Percentiles rank a stretch among this genome's conserved stretches.
These are phyloP conservation scores for Conchocele bisecta DNA, from an alignment of 2,888 invertebrate genomes.

Conservation along the genomic window DNA sequence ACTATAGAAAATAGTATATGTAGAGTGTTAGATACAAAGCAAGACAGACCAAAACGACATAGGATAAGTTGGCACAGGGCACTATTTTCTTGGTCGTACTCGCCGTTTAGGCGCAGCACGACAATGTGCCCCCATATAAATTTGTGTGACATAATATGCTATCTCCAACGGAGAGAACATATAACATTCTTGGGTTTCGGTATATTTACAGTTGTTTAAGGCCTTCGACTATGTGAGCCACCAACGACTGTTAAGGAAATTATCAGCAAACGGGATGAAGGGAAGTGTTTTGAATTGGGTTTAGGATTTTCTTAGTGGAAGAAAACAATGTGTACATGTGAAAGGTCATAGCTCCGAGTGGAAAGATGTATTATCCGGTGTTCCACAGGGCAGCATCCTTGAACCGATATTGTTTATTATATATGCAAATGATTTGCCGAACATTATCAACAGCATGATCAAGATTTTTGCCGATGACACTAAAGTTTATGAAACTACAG, in stretches of 20 bases:
- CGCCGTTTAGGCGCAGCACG: too few species aligned
- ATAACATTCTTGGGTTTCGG: conserved; percentile 3
- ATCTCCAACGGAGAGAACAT: too few species aligned
- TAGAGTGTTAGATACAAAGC: too few species aligned
- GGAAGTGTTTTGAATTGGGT: conserved; percentile 12
- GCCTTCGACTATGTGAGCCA: conserved; percentile 20
- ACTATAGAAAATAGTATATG: too few species aligned
- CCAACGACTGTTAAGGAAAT: conserved; percentile 2
- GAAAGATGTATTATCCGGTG: conserved; percentile 1
- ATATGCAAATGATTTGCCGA: conserved; percentile 8
- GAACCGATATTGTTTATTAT: conserved; percentile 13
- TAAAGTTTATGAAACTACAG: conserved; percentile 5
- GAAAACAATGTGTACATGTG: conserved; percentile 14
- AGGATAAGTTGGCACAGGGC: too few species aligned
- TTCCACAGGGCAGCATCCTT: conserved; percentile 17
- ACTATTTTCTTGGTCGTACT: too few species aligned
- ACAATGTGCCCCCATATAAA: too few species aligned
- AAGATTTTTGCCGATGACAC: conserved; percentile 21
- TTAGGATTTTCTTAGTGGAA: conserved; percentile 1
- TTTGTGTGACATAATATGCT: too few species aligned
- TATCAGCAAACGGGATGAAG: conserved; percentile 9
- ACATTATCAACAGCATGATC: not conserved
- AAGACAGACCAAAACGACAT: too few species aligned
- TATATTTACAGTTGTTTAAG: conserved; percentile 27
- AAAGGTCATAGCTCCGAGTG: conserved; percentile 13